These are phyloP conservation scores for Eunapius fragilis DNA, from an alignment of 37 sponge, comb jelly and placozoan species.

Conservation along the genomic window DNA sequence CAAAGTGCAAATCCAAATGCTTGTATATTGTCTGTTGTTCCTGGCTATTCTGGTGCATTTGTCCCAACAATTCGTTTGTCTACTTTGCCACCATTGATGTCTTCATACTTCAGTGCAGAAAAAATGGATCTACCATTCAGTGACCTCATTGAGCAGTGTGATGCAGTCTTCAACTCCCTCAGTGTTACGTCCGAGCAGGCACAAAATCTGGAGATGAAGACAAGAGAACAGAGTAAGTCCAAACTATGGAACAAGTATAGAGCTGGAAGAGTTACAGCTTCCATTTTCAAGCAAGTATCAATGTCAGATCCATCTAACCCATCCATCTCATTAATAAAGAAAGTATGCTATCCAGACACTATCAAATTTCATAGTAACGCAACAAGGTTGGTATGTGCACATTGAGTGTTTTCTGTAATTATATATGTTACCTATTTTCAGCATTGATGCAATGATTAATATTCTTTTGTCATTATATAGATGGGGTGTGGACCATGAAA, in stretches of 20 bases:
- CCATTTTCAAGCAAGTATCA: not conserved
- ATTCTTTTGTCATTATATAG: too few relatives aligned
- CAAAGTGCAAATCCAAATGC: conserved; percentile 3
- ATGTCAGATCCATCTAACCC: not conserved
- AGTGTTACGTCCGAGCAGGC: conserved; percentile 1
- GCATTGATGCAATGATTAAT: too few relatives aligned
- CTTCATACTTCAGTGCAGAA: not conserved
- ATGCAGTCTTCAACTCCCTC: not conserved
- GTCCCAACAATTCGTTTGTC: not conserved
- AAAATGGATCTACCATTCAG: not conserved
- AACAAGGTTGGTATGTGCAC: too few relatives aligned
- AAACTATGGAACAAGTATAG: conserved; percentile 1
- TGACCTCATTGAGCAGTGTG: not conserved
- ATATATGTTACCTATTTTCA: too few relatives aligned
- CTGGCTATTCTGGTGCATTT: not conserved
- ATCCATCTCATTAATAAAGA: conserved; percentile 13
- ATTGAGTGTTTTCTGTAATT: too few relatives aligned
- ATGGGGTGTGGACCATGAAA: too few relatives aligned
- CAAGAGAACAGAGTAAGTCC: conserved; percentile 9
- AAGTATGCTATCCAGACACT: conserved; percentile 6
- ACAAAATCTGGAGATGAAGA: not conserved
- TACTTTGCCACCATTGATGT: conserved; percentile 17
- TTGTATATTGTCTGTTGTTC: conserved; percentile 2
- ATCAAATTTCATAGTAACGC: too few relatives aligned
- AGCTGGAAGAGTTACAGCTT: conserved; percentile 20